Base-by-base conservation (phyloP, 2,888 invertebrate species). In the Dione juno region DNA sequence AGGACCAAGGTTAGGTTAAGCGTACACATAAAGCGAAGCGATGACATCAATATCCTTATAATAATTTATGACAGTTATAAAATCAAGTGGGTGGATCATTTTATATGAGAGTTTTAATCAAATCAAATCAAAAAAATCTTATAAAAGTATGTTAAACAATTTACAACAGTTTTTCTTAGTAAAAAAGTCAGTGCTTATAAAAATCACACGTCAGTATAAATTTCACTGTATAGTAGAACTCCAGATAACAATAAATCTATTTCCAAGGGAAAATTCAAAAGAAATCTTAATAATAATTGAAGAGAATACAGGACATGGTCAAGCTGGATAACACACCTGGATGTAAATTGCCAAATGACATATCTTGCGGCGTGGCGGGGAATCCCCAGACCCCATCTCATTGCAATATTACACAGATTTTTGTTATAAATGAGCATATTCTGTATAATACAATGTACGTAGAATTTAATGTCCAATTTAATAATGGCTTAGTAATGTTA, bases 301-400 rank as follows among this genome's bases (percentile, higher is more conserved):
- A 64, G 50, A 50, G 37, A 63, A 19, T 50, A 19, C 0, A 40
- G 40, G 19, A 13, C 52, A 64, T 64, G 19, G 19, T 64, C 19
- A 19, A 50, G 35, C 40, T 64, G 50, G 16, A 40, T 35, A 48
- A 40, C 48, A 67, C 73, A 72, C 70, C 79, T 82, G 85, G 86
- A 86, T 86, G 84, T 84, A 83, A 82, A 83, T 82, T 84, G 84
- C 85, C 87, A 87, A 87, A 87, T 85, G 84, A 84, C 82, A 81
- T 87, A 84, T 85, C 83, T 81, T 78, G 78, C 83, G 80, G 80
- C 82, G 58, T 66, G 63, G 67, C 66, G 58, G 43, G 48, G 59
- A 69, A 65, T 67, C 58, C 64, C 68, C n/a, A 43, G 45, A 66
- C 70, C 66, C 53, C 66, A 64, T 70, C 69, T 69, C 69, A 41